Percentiles rank a stretch among this genome's conserved stretches.
Conservation (phyloP, 2,888 invertebrate species). For the Mechanitis messenoides region DNA sequence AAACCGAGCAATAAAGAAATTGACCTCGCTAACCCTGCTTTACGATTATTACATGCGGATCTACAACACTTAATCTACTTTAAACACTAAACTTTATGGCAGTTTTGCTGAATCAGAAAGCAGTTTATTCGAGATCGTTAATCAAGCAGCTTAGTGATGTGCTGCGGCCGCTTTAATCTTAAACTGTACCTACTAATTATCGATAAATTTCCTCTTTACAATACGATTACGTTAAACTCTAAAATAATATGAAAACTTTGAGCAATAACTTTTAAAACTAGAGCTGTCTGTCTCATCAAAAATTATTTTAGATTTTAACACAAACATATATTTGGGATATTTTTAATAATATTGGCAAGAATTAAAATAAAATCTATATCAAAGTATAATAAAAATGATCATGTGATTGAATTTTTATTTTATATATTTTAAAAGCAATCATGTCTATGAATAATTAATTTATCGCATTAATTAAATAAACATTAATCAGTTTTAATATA, state of each 20-base stretch:
- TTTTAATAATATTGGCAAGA: slow-evolving; percentile 32
- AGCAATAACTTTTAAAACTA: too few species aligned
- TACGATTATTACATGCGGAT: slow-evolving; percentile 37
- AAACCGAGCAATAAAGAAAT: slow-evolving; percentile 32
- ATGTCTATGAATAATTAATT: slow-evolving; percentile 6
- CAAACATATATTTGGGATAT: neutral
- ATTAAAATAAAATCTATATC: slow-evolving; percentile 15
- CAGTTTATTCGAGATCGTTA: slow-evolving; percentile 55
- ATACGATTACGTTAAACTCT: neutral
- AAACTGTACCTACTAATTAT: too few species aligned
- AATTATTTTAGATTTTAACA: slow-evolving; percentile 13
- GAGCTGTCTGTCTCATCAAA: slow-evolving; percentile 11
- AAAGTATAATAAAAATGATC: slow-evolving; percentile 4
- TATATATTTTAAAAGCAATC: slow-evolving; percentile 4
- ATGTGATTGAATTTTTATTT: neutral
- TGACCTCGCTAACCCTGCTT: slow-evolving; percentile 58
- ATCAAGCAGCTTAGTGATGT: slow-evolving; percentile 61
- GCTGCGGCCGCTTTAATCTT: slow-evolving; percentile 38
- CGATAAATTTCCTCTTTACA: too few species aligned
- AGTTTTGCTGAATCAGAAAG: slow-evolving; percentile 66
- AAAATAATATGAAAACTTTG: neutral
- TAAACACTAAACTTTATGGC: slow-evolving; percentile 56
- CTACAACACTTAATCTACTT: slow-evolving; percentile 49
- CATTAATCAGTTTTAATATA: neutral
- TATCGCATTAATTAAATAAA: neutral